Evolutionary conservation across 2,113 vertebrate species (phyloP).

Genomic region (Cacatua alba): DNA sequence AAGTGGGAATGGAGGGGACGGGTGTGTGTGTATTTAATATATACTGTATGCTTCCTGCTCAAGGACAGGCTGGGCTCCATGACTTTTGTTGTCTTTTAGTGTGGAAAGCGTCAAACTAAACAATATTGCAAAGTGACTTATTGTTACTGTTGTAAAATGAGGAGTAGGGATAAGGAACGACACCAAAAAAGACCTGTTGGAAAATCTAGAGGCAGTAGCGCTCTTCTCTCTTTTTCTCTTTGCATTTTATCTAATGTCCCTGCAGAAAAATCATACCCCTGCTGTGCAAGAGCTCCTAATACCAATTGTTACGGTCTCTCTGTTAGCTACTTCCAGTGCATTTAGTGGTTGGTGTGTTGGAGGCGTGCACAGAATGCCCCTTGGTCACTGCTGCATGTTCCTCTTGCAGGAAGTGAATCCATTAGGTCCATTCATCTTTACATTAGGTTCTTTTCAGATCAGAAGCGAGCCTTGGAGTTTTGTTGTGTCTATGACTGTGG

Average conservation of each 20-base stretch:
- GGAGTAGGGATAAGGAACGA: neutral
- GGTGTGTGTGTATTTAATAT: neutral
- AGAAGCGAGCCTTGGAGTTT: rapidly evolving
- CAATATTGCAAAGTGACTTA: neutral
- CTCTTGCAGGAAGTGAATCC: neutral
- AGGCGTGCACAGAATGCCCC: neutral
- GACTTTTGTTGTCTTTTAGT: neutral
- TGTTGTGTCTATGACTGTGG: rapidly evolving
- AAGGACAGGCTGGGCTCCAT: rapidly evolving
- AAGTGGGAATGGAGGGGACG: neutral
- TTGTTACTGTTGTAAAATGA: neutral
- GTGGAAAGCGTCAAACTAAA: neutral
- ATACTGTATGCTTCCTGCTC: neutral
- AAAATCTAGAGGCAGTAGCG: neutral
- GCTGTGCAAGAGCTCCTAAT: neutral
- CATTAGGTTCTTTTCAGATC: neutral
- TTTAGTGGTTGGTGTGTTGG: neutral
- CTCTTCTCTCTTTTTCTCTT: neutral
- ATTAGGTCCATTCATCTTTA: neutral
- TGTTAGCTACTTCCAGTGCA: neutral
- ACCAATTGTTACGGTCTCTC: neutral
- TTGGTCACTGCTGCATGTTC: neutral
- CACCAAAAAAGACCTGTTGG: neutral
- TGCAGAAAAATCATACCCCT: neutral
- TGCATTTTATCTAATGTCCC: neutral